Evolutionary conservation across 35 echinoderm and acorn worm species (phyloP).

Genomic region (Ophioderma brevispina): DNA sequence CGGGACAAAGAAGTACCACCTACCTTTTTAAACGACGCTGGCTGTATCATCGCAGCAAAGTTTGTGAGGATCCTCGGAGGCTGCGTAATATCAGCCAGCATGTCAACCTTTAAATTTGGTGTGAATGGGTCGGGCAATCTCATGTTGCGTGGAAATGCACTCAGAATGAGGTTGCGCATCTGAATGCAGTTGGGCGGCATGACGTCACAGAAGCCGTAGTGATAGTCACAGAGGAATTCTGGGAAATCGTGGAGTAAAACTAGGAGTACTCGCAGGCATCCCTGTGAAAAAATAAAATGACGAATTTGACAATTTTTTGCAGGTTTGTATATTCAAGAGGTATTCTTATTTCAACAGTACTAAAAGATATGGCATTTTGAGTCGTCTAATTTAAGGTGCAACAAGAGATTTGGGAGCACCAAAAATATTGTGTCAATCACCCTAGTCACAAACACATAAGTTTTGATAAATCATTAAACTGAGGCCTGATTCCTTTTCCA

Average conservation of each 20-base stretch:
- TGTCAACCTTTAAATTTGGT: conserved; percentile 96
- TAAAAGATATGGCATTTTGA: no score
- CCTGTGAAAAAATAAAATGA: conserved; percentile 43
- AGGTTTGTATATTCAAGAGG: no score
- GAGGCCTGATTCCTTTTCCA: no score
- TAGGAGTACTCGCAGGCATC: conserved; percentile 81
- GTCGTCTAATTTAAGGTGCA: no score
- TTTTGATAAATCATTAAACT: no score
- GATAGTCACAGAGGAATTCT: conserved; percentile 99
- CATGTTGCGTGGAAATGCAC: conserved; percentile 99
- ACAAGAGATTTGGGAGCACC: no score
- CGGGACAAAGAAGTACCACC: no score
- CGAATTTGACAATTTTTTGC: no score
- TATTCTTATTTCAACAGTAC: no score
- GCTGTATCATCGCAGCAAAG: conserved; percentile 95
- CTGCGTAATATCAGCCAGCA: conserved; percentile 95
- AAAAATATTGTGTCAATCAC: no score
- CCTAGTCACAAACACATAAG: no score
- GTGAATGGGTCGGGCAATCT: conserved; percentile 97
- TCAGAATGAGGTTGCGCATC: conserved; percentile 98
- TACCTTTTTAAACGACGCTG: conserved; percentile 99
- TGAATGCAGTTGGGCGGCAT: conserved; percentile 99
- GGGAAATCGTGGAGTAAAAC: conserved; percentile 98
- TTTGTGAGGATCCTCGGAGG: conserved; percentile 95
- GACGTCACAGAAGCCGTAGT: conserved; percentile 99